Base-by-base conservation (phyloP, 64 coral and sea anemone species). In the Porites australiensis region DNA sequence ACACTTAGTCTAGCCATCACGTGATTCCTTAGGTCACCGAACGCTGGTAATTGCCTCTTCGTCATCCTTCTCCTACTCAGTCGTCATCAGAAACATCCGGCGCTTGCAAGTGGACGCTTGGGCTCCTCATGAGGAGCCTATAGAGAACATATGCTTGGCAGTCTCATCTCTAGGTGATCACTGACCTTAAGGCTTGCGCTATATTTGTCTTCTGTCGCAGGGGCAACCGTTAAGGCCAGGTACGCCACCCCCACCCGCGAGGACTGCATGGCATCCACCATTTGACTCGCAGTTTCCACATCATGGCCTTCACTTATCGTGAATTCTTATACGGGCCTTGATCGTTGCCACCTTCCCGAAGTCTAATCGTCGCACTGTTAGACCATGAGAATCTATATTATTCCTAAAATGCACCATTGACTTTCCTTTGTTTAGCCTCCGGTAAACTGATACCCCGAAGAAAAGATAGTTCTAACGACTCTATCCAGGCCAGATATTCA, bases 1-100 rank as follows among this genome's bases (percentile, higher is more conserved):
- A 95, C 73, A 83, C n/a, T n/a, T n/a, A n/a, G n/a, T n/a, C 43
- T 67, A 55, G 72, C 88, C 69, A 89, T 79, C 8, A 79, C 75
- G 69, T 89, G 18, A 77, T 89, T 46, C 43, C 86, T 88, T 54
- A 88, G 43, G 20, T 88, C 67, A 58, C 74, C 61, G 59, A 88
- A 88, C 53, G 53, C 50, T 57, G 72, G 73, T 60, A 57, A 74
- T 70, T 75, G 15, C 55, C 44, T 50, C 57, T 60, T 79, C 50
- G 4, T 12, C 19, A 45, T 88, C 86, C n/a, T n/a, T n/a, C 49
- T 88, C 86, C 27, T 75, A 52, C 22, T 82, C 89, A n/a, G 8
- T 83, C 79, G 12, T 83, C 86, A 50, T 74, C 14, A 73, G 70
- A 2, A 10, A 10, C 70, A 3, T 9, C 70, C 70, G 44, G 70